phyloP scores from a whole-genome alignment of 2,113 vertebrate species.

The Barbus barbus region DNA sequence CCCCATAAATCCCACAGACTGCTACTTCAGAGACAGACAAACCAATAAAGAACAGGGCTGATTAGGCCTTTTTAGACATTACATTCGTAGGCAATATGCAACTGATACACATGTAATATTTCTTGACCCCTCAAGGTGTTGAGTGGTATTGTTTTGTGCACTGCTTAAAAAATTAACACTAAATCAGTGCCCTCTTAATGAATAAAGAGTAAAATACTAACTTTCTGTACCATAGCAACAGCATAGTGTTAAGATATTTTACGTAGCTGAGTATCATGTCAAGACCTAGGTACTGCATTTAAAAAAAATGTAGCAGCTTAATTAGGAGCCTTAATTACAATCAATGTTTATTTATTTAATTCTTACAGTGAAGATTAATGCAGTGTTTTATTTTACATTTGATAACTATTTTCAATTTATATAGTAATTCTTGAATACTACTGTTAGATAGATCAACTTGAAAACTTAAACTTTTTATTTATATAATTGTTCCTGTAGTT shows the following conservation, averaged over 20 bases:
- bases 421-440: no score
- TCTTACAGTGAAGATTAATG: no score
- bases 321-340: no score
- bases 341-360: no score
- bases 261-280: no score
- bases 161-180: not conserved
- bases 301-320: no score
- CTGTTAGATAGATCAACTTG: no score
- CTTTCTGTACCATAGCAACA: not conserved
- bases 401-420: not conserved
- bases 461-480: no score
- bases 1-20: not conserved
- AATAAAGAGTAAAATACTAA: not conserved
- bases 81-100: not conserved
- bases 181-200: not conserved
- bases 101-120: not conserved
- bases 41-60: not conserved
- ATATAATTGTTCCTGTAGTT: no score
- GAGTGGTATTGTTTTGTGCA: not conserved
- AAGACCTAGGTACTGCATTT: no score
- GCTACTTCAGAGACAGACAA: not conserved
- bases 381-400: not conserved
- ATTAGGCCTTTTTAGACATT: not conserved
- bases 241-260: not conserved
- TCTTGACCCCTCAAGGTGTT: not conserved